Evolutionary conservation across 2,113 vertebrate genomes (phyloP).

Genomic region (Hemichromis elongatus): DNA sequence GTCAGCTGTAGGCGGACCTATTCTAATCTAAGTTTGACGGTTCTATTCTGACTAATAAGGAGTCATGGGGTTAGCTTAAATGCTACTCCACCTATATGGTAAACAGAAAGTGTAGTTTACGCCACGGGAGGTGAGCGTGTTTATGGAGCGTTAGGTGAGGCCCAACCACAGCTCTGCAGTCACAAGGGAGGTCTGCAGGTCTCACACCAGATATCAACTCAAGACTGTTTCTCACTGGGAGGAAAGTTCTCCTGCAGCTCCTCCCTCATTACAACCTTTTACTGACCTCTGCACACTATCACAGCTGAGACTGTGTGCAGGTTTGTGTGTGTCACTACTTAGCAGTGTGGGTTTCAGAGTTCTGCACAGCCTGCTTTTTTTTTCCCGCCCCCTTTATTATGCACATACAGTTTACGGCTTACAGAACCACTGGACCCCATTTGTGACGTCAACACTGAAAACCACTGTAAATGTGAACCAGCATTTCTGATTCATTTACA

Average conservation of each 20-base stretch:
- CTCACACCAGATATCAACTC: neutral
- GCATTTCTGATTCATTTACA: neutral
- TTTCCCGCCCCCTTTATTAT: neutral
- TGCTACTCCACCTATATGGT: neutral
- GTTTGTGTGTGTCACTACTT: neutral
- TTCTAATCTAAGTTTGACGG: neutral
- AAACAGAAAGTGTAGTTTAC: neutral
- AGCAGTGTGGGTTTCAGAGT: neutral
- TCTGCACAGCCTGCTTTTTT: neutral
- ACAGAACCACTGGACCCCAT: neutral
- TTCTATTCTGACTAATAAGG: neutral
- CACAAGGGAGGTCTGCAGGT: neutral
- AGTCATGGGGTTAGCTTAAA: neutral
- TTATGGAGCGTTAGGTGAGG: neutral
- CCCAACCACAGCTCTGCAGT: slow-evolving; percentile 1
- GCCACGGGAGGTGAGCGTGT: neutral
- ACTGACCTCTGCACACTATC: neutral
- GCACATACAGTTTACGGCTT: neutral
- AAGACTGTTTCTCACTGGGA: neutral
- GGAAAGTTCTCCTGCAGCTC: neutral
- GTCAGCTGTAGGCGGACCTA: neutral
- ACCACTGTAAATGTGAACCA: neutral
- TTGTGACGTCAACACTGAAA: neutral
- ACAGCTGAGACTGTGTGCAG: neutral
- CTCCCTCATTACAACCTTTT: slow-evolving; percentile 1